A percentile compares a stretch with the other conserved stretches of the same genome.
Conservation (phyloP, 92 coral and sea anemone species). For the Palythoa grandiflora region DNA sequence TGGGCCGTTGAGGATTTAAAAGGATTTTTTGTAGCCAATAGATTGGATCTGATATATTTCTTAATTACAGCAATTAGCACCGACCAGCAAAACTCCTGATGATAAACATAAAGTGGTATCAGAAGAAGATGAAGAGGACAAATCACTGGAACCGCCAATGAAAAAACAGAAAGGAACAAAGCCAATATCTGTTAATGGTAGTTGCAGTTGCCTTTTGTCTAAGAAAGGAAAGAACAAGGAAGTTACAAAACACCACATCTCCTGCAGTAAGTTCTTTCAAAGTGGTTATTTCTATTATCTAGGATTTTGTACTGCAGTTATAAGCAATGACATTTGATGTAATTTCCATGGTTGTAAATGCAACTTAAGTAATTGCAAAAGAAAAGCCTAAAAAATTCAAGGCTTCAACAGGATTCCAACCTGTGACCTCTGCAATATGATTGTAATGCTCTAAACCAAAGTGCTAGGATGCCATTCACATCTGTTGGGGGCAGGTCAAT, state of each 20-base stretch:
- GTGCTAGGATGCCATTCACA: too few species aligned
- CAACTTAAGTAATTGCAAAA: too few species aligned
- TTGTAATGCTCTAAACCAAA: too few species aligned
- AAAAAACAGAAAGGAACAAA: slow-evolving; percentile 33
- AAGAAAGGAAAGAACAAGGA: slow-evolving; percentile 47
- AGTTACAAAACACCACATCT: slow-evolving; percentile 20
- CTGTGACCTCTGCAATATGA: too few species aligned
- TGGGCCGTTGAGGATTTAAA: too few species aligned
- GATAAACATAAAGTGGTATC: not conserved
- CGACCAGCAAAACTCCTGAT: not conserved
- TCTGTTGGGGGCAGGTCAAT: too few species aligned
- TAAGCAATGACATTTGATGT: too few species aligned
- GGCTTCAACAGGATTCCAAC: too few species aligned
- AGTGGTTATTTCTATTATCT: slow-evolving; percentile 21
- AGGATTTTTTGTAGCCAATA: not conserved
- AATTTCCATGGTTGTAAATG: too few species aligned
- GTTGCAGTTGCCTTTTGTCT: slow-evolving; percentile 27
- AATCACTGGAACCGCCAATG: slow-evolving; percentile 14
- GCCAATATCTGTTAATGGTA: slow-evolving; percentile 34
- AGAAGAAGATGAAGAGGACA: not conserved
- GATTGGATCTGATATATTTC: not conserved
- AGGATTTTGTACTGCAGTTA: too few species aligned
- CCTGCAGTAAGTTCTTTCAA: slow-evolving; percentile 43
- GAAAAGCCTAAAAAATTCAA: too few species aligned
- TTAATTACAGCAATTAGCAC: not conserved